Evolutionary conservation across 2,797 vertebrate genomes (phyloP), one percentile per base, ranked within the genome.

Genomic region (Avahi laniger): DNA sequence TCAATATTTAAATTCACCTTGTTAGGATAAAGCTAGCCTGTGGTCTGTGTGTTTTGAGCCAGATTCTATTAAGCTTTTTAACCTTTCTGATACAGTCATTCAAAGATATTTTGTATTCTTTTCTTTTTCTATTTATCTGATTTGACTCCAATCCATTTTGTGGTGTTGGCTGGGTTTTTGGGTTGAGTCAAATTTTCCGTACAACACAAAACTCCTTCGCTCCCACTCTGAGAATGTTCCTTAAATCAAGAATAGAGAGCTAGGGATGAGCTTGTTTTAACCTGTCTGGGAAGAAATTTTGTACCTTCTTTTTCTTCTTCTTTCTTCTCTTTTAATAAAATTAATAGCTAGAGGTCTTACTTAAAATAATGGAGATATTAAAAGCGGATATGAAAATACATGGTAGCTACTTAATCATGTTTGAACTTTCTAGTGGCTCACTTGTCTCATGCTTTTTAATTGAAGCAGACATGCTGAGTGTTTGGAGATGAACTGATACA

Each of bases 121-220:
- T 98, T 97, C 98, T 98, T 98, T 98, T 98, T 97, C 98, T 97
- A 98, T 98, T 98, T 98, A 99, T 99, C 98, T 98, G 98, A 98
- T 98, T 98, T 98, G 98, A 98, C 97, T 98, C 97, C 93, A 92
- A 88, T 98, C 98, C 98, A 98, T 98, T 98, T 98, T 98, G 98
- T 98, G 98, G 98, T 98, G 96, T 98, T 98, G 98, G 98, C 98
- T 96, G 97, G 95, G 97, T 76, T 93, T 98, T 89, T 30, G 0
- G 85, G 92, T 97, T 98, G 98, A 98, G 97, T 98, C 97, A 98
- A 85, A 97, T 97, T 98, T 98, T 99, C 98, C 98, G 98, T 98
- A 98, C 94, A 98, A 98, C 98, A 96, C 94, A 80, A 95, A 97
- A 95, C 95, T 95, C 84, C 80, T 96, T 96, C 92, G 52, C 88